Evolutionary conservation across 1,140 invertebrate genomes (phyloP).

Genomic region (Cyrtorhinus lividipennis): DNA sequence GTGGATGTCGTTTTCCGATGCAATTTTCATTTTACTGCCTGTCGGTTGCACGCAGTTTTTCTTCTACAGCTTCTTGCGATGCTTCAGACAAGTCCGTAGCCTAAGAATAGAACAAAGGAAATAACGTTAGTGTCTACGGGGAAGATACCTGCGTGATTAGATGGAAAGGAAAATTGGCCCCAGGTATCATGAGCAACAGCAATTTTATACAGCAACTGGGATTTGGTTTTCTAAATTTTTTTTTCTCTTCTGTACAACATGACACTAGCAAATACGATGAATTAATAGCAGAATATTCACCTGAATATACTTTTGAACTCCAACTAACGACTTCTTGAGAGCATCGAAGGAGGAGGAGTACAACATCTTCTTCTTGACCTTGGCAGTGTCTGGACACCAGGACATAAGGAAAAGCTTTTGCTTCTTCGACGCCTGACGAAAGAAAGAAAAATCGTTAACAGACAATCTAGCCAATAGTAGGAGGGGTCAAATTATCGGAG

Average conservation of each 20-base stretch:
- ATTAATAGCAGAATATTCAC: no score
- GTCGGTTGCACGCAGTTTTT: slow-evolving; percentile 80
- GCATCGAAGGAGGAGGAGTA: slow-evolving; percentile 90
- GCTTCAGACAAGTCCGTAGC: slow-evolving; percentile 84
- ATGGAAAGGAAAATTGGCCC: no score
- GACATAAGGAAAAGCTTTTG: slow-evolving; percentile 92
- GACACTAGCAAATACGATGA: neutral
- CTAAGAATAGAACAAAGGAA: slow-evolving; percentile 28
- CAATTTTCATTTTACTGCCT: slow-evolving; percentile 52
- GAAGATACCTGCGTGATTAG: no score
- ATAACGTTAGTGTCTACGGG: neutral
- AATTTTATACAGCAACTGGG: neutral
- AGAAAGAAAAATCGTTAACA: slow-evolving; percentile 13
- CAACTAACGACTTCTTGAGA: slow-evolving; percentile 85
- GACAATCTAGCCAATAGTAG: neutral
- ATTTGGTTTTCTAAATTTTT: neutral
- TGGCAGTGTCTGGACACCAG: slow-evolving; percentile 93
- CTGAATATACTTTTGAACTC: slow-evolving; percentile 94
- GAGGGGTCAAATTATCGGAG: no score
- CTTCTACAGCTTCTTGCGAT: slow-evolving; percentile 78
- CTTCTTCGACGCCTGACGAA: slow-evolving; percentile 65
- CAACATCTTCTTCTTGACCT: slow-evolving; percentile 98
- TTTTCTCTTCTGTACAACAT: neutral
- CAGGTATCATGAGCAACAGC: neutral
- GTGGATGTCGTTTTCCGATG: slow-evolving; percentile 13